Evolutionary conservation across 2,888 invertebrate genomes (phyloP).

Genomic region (Saturnia pavonia): DNA sequence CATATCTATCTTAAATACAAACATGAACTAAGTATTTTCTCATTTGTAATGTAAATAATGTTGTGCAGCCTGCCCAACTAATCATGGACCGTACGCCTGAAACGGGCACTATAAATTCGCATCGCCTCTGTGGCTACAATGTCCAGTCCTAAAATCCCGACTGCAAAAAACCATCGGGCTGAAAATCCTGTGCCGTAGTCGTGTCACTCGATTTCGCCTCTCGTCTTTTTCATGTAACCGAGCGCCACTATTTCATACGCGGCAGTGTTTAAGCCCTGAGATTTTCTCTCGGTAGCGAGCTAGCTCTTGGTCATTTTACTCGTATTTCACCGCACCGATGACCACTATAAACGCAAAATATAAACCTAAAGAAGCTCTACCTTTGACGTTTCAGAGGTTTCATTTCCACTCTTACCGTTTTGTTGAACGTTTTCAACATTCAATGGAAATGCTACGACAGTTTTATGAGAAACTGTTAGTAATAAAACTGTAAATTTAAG

Average conservation of each 20-base stretch:
- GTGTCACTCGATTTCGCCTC: slow-evolving; percentile 80
- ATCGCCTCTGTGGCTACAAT: slow-evolving; percentile 62
- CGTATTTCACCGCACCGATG: slow-evolving; percentile 70
- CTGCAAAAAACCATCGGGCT: slow-evolving; percentile 75
- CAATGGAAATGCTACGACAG: slow-evolving; percentile 43
- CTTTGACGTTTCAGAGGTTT: slow-evolving; percentile 79
- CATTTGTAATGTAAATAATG: slow-evolving; percentile 12
- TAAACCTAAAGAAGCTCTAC: slow-evolving; percentile 78
- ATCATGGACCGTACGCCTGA: slow-evolving; percentile 66
- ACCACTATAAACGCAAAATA: slow-evolving; percentile 81
- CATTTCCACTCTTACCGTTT: slow-evolving; percentile 67
- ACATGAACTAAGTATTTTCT: neutral
- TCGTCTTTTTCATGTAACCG: slow-evolving; percentile 82
- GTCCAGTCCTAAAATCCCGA: slow-evolving; percentile 67
- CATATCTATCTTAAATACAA: neutral
- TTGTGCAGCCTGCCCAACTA: slow-evolving; percentile 48
- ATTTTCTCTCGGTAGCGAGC: slow-evolving; percentile 77
- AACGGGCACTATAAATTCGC: slow-evolving; percentile 70
- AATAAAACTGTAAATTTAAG: neutral
- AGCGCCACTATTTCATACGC: slow-evolving; percentile 80
- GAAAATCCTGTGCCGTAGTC: slow-evolving; percentile 75
- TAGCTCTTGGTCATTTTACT: slow-evolving; percentile 70
- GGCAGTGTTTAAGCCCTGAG: slow-evolving; percentile 81
- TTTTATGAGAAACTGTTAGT: slow-evolving; percentile 32
- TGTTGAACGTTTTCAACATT: slow-evolving; percentile 58